Evolutionary conservation across 2,797 vertebrate genomes (phyloP).

Genomic region (Sebastes glaucus): DNA sequence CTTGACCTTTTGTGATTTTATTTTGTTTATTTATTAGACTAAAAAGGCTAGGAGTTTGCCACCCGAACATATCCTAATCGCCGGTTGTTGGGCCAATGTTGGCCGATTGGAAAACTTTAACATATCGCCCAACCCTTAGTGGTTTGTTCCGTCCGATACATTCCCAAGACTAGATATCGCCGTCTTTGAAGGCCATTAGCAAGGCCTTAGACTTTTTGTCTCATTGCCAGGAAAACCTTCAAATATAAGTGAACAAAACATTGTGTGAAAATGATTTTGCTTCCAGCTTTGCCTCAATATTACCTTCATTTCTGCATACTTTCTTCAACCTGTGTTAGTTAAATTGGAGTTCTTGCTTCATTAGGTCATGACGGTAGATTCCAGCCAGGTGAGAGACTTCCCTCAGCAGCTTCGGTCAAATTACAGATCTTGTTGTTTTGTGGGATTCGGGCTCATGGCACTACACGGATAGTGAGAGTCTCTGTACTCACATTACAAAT

Average conservation of each 20-base stretch:
- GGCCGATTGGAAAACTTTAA: too few species aligned
- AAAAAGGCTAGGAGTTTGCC: neutral
- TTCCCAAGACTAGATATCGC: neutral
- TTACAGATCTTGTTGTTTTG: neutral
- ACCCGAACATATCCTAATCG: too few species aligned
- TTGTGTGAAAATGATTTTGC: neutral
- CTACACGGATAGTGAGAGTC: neutral
- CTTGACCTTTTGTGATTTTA: neutral
- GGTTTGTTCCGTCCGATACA: too few species aligned
- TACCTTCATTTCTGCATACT: too few species aligned
- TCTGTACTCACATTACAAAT: slow-evolving; percentile 38
- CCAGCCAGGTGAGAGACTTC: neutral
- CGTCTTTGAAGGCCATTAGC: too few species aligned
- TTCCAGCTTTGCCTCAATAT: neutral
- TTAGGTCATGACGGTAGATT: neutral
- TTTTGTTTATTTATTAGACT: neutral
- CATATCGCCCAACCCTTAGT: too few species aligned
- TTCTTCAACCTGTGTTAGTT: neutral
- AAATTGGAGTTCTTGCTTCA: neutral
- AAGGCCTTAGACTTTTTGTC: too few species aligned
- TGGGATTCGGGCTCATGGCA: neutral
- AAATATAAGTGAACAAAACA: neutral
- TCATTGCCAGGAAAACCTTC: neutral
- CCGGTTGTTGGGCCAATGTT: too few species aligned
- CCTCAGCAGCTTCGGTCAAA: neutral